Percentiles rank a stretch among this genome's conserved stretches.
phyloP scores from a whole-genome alignment of 2,888 invertebrate species.

The Argyresthia goedartella region DNA sequence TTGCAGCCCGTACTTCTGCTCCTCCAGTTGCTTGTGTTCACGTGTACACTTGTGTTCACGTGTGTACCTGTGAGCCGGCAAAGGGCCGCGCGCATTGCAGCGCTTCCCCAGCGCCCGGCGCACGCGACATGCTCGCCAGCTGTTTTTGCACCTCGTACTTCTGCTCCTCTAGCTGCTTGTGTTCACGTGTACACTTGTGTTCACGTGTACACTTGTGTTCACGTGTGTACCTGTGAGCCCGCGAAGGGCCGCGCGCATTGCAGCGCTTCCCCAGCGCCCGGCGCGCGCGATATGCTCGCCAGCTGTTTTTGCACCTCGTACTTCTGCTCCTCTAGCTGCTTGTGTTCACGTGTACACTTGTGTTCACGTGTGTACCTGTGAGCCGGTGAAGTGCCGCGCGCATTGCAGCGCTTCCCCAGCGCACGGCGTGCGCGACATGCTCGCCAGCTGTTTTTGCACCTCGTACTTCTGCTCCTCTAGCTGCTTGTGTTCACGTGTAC shows the following conservation, averaged over 20 bases:
- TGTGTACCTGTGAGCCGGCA: conserved; percentile 75
- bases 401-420: conserved; percentile 62
- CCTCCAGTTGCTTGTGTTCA: conserved; percentile 81
- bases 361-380: conserved; percentile 57
- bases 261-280: conserved; percentile 45
- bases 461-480: conserved; percentile 82
- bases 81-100: conserved; percentile 75
- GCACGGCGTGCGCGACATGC: conserved; percentile 60
- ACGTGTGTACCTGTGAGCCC: conserved; percentile 70
- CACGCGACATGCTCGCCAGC: conserved; percentile 75
- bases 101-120: conserved; percentile 47
- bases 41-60: background rate
- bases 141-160: conserved; percentile 93
- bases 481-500: background rate
- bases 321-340: conserved; percentile 93
- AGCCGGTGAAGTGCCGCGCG: conserved; percentile 78
- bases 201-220: background rate
- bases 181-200: too few species aligned
- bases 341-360: conserved; percentile 27
- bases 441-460: conserved; percentile 90
- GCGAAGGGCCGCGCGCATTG: conserved; percentile 77
- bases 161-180: conserved; percentile 93
- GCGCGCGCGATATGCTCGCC: conserved; percentile 72
- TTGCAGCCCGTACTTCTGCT: conserved; percentile 92
- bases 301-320: conserved; percentile 93